Evolutionary conservation across 92 coral and sea anemone genomes (phyloP), one percentile per base, ranked within the genome.

Genomic region (Heteractis magnifica): DNA sequence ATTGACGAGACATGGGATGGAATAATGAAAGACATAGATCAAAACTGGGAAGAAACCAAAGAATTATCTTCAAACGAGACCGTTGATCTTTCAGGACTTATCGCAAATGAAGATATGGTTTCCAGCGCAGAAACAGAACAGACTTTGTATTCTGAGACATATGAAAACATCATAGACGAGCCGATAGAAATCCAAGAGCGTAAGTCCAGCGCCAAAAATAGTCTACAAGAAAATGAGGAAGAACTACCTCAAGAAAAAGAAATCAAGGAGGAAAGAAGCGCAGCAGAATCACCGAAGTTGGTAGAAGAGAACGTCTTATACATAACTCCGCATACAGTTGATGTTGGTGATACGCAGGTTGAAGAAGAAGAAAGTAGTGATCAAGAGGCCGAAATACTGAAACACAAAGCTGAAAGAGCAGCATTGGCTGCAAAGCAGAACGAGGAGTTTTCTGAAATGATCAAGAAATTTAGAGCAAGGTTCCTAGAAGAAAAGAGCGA

Each of bases 1-100:
- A 82, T 79, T 1, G 55, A 56, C 12, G 73, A 86, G 6, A 80
- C 81, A 3, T 81, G 85, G 85, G 71, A 68, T 44, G 86, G 77
- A 4, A 83, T 71, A 6, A 53, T 79, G 87, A 79, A 77, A 55
- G 87, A 78, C 4, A 77, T 76, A 15, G 72, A 83, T 0, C 71
- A 70, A 20, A 72, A 83, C 48, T 65, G 26, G 68, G 80, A 78
- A 15, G 76, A 59, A 56, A n/a, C 23, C n/a, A n/a, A 53, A 48
- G 81, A 72, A 12, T 55, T 71, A 7, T 49, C 81, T 12, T 48
- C 82, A 23, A 34, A 23, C 60, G 76, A 72, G 55, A 73, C 77
- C 52, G 77, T 77, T 26, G 62, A 84, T 20, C 65, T 60, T 44
- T 4, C 64, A 65, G 20, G 51, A 82, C 51, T 4, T 21, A 82